phyloP scores from a whole-genome alignment of 2,888 invertebrate genomes.

The Nomada fucata region DNA sequence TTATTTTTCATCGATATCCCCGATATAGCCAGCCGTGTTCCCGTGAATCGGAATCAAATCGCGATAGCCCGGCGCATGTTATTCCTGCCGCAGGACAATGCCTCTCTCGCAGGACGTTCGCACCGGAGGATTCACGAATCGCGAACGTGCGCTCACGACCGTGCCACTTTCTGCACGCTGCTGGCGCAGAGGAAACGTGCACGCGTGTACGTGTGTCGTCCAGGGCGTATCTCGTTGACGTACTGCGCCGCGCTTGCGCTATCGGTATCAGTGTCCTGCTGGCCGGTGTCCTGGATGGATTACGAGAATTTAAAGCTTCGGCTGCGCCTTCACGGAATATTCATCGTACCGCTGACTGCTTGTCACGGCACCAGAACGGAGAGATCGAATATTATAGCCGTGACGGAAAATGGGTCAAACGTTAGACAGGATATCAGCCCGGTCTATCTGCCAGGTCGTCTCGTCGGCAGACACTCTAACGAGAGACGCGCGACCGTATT shows the following conservation, averaged over 20 bases:
- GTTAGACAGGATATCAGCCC: neutral
- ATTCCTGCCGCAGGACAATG: slow-evolving; percentile 67
- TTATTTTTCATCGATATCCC: slow-evolving; percentile 70
- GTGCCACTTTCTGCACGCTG: slow-evolving; percentile 12
- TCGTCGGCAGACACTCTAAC: neutral
- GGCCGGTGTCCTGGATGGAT: slow-evolving; percentile 65
- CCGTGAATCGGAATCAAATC: slow-evolving; percentile 68
- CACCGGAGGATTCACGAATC: slow-evolving; percentile 61
- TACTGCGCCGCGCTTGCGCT: slow-evolving; percentile 70
- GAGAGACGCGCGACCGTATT: too few species aligned
- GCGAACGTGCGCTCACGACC: slow-evolving; percentile 7
- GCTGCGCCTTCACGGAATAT: slow-evolving; percentile 42
- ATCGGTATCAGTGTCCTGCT: slow-evolving; percentile 67
- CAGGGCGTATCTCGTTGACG: slow-evolving; percentile 74
- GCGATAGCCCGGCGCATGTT: slow-evolving; percentile 64
- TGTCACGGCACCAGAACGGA: neutral
- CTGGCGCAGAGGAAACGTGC: slow-evolving; percentile 13
- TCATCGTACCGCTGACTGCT: slow-evolving; percentile 18
- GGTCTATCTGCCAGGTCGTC: neutral
- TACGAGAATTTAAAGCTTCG: slow-evolving; percentile 69
- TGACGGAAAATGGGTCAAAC: slow-evolving; percentile 15
- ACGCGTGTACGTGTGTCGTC: slow-evolving; percentile 28
- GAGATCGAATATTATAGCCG: neutral
- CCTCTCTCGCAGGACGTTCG: slow-evolving; percentile 64
- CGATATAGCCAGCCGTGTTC: slow-evolving; percentile 65